phyloP scores from a whole-genome alignment of 2,113 vertebrate genomes.

The Talpa occidentalis region DNA sequence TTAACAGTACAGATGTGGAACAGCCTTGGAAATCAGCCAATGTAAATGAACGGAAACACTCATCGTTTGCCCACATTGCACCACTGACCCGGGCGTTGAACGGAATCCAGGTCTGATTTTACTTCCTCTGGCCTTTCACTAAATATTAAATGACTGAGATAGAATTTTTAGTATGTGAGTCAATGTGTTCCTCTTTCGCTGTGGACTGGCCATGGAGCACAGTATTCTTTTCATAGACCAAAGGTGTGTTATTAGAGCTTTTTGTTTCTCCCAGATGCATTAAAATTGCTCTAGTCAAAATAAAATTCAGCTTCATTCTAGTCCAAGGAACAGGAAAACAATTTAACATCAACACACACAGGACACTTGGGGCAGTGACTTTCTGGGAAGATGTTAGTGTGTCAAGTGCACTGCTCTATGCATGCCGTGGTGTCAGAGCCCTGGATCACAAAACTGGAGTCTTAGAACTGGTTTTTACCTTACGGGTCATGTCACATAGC shows the following conservation, averaged over 20 bases:
- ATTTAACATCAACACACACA: slow-evolving; percentile 65
- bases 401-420: slow-evolving; percentile 6
- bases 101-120: slow-evolving; percentile 81
- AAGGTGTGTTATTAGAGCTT: slow-evolving; percentile 74
- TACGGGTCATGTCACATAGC: neutral
- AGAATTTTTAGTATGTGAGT: slow-evolving; percentile 79
- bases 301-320: slow-evolving; percentile 73
- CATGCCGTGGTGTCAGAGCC: slow-evolving; percentile 48
- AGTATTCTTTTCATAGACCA: slow-evolving; percentile 73
- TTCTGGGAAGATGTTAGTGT: slow-evolving; percentile 60
- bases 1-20: slow-evolving; percentile 76
- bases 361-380: slow-evolving; percentile 42
- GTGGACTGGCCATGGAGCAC: slow-evolving; percentile 56
- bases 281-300: slow-evolving; percentile 78
- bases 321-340: slow-evolving; percentile 62
- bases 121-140: slow-evolving; percentile 81
- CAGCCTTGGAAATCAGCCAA: slow-evolving; percentile 82
- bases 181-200: slow-evolving; percentile 70
- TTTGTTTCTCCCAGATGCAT: slow-evolving; percentile 72
- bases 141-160: slow-evolving; percentile 81
- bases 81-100: slow-evolving; percentile 80
- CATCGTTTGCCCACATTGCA: slow-evolving; percentile 80
- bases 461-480: neutral
- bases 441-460: neutral
- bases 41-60: slow-evolving; percentile 81